These are phyloP conservation scores for Dicroscelio sp. DNA, from an alignment of 2,888 invertebrate genomes.

Conservation along the genomic window DNA sequence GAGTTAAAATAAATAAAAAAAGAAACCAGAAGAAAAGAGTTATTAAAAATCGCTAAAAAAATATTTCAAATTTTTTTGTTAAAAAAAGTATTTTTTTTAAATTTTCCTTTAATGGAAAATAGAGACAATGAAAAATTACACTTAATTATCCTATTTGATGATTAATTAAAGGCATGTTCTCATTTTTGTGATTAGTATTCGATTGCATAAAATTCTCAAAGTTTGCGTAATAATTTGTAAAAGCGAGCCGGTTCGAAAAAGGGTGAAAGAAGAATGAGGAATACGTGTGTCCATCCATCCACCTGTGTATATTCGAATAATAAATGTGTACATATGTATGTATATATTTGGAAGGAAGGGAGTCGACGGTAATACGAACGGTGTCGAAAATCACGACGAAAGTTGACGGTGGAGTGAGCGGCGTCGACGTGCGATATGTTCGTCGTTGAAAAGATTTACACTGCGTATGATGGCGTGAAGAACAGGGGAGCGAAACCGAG, in stretches of 20 bases:
- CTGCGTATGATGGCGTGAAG: constrained; percentile 69
- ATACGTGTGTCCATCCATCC: constrained; percentile 55
- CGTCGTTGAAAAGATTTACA: constrained; percentile 77
- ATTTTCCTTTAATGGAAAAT: no score
- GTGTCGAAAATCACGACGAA: constrained; percentile 78
- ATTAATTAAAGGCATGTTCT: no score
- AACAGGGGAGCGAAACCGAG: constrained; percentile 77
- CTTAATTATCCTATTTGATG: no score
- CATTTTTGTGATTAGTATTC: no score
- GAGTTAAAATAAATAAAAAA: no score
- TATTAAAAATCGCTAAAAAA: no score
- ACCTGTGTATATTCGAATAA: constrained; percentile 75
- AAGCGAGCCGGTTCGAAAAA: constrained; percentile 29
- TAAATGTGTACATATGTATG: constrained; percentile 80
- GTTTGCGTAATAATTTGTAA: constrained; percentile 58
- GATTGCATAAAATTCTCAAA: not conserved
- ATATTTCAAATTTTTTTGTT: no score
- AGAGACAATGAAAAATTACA: no score
- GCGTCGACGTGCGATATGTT: constrained; percentile 70
- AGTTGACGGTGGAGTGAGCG: constrained; percentile 59
- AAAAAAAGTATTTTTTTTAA: no score
- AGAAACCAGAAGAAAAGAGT: no score
- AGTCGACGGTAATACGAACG: constrained; percentile 69
- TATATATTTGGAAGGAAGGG: constrained; percentile 77
- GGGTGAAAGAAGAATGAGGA: constrained; percentile 52